Percentiles rank a stretch among this genome's conserved stretches.
Conservation (phyloP, 2,113 vertebrate genomes). For the rat (Rattus norvegicus) region DNA sequence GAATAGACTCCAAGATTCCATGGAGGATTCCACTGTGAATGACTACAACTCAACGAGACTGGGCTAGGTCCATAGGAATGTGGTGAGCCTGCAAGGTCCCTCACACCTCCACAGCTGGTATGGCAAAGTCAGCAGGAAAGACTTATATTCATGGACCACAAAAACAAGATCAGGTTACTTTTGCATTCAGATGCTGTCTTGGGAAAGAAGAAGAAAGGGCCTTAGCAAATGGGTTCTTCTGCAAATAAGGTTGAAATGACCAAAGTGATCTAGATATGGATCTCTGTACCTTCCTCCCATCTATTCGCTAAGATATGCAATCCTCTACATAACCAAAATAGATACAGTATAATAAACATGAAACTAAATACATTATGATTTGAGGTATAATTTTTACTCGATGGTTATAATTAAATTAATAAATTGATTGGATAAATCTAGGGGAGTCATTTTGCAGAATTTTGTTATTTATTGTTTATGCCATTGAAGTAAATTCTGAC, state of each 20-base stretch:
- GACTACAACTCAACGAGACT: too few relatives aligned
- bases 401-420: background rate
- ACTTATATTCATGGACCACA: background rate
- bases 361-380: background rate
- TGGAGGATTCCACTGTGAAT: background rate
- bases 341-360: background rate
- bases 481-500: background rate
- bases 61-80: background rate
- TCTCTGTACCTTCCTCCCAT: background rate
- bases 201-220: background rate
- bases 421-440: background rate
- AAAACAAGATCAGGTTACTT: background rate
- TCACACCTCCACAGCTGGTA: background rate
- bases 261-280: background rate
- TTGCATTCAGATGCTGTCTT: background rate
- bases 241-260: background rate
- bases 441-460: background rate
- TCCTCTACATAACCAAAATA: background rate
- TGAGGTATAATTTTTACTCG: background rate
- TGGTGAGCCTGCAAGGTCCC: background rate
- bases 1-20: background rate
- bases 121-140: background rate
- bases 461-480: constrained; percentile 5
- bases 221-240: background rate
- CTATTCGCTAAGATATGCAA: background rate